These are phyloP conservation scores for Fringilla coelebs DNA, from an alignment of 2,797 vertebrate genomes.

Conservation along the genomic window DNA sequence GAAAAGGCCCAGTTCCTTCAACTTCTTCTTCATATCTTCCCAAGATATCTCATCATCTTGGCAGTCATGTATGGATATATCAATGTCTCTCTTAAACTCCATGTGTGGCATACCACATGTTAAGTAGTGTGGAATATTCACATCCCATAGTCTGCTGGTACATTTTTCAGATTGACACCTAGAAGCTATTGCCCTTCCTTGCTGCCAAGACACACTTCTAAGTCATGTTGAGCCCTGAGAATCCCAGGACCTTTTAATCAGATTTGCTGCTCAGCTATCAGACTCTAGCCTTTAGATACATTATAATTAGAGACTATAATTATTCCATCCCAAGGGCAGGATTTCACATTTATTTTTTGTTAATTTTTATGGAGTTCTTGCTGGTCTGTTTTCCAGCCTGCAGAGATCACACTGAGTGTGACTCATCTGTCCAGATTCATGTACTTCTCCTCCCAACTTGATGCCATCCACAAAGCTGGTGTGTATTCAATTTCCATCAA, in stretches of 20 bases:
- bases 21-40: neutral
- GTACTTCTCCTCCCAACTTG: neutral
- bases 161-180: neutral
- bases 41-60: neutral
- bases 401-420: neutral
- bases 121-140: neutral
- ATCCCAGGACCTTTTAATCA: neutral
- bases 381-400: neutral
- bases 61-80: neutral
- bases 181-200: neutral
- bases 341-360: neutral
- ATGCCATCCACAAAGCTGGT: neutral
- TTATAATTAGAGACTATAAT: neutral
- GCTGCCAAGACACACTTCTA: neutral
- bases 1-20: neutral
- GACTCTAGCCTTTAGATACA: neutral
- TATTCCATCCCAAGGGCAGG: neutral
- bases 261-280: neutral
- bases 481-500: neutral
- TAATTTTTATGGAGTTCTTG: neutral
- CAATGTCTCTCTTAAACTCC: neutral
- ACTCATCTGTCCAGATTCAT: neutral
- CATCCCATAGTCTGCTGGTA: neutral
- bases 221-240: neutral
- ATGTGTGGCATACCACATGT: fast-evolving